A percentile compares a stretch with the other conserved stretches of the same genome.
Conservation (phyloP, 2,888 invertebrate species). For the Phengaris arion region DNA sequence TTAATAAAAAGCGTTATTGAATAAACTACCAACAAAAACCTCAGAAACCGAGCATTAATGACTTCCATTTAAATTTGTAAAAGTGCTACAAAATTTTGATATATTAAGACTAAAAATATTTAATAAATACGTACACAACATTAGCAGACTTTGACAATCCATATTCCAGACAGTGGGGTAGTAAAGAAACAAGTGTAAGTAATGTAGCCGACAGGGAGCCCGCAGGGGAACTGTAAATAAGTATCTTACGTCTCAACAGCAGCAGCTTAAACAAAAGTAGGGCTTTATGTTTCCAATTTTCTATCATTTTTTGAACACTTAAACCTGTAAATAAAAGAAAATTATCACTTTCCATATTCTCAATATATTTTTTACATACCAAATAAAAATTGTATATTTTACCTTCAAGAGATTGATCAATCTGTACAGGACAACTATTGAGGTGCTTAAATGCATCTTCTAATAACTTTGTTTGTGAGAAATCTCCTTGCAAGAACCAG, state of each 20-base stretch:
- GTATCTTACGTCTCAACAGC: slow-evolving; percentile 91
- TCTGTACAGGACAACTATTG: slow-evolving; percentile 87
- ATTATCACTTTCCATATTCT: not conserved
- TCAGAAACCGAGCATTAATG: too few relatives aligned
- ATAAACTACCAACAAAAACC: too few relatives aligned
- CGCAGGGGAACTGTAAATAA: slow-evolving; percentile 96
- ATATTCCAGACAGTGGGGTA: slow-evolving; percentile 92
- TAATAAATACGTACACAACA: slow-evolving; percentile 78
- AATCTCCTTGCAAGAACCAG: slow-evolving; percentile 97
- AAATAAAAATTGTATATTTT: not conserved
- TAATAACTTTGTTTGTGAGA: slow-evolving; percentile 90
- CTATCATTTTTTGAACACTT: slow-evolving; percentile 88
- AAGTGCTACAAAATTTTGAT: not conserved
- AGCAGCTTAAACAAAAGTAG: slow-evolving; percentile 95
- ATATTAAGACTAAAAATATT: not conserved
- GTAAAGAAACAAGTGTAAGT: slow-evolving; percentile 91
- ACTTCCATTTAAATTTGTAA: too few relatives aligned
- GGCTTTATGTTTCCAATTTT: slow-evolving; percentile 94
- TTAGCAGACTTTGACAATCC: slow-evolving; percentile 91
- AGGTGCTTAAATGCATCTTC: slow-evolving; percentile 96
- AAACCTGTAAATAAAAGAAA: slow-evolving; percentile 80
- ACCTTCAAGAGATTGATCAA: slow-evolving; percentile 75
- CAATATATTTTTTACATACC: not conserved
- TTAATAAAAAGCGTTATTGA: too few relatives aligned
- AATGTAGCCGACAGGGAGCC: slow-evolving; percentile 92